phyloP scores from a whole-genome alignment of 1,140 invertebrate genomes.

The Dryas iulia region DNA sequence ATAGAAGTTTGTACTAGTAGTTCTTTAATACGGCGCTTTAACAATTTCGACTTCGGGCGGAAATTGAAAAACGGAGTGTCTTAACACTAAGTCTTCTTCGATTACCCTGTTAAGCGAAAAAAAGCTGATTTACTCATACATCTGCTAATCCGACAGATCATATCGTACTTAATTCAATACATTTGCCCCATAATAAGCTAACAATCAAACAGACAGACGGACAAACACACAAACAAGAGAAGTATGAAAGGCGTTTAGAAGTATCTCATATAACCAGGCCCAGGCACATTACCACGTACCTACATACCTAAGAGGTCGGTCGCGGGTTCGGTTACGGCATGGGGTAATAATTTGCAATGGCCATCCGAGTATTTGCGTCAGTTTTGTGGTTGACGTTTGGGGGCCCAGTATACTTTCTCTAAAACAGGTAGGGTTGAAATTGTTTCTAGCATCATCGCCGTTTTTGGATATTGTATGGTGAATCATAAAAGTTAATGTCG shows the following conservation, averaged over 20 bases:
- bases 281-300: not conserved
- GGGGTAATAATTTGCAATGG: not conserved
- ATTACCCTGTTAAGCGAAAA: no score
- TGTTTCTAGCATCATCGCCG: not conserved
- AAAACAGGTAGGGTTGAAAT: not conserved
- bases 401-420: not conserved
- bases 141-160: no score
- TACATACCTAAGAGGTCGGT: not conserved
- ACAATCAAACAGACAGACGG: not conserved
- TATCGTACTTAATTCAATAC: no score
- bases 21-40: no score
- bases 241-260: not conserved
- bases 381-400: not conserved
- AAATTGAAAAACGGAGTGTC: no score
- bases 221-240: not conserved
- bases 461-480: not conserved
- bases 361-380: not conserved
- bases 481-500: no score
- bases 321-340: not conserved
- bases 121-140: no score
- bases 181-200: not conserved
- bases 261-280: not conserved
- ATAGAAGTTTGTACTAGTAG: no score
- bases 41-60: no score
- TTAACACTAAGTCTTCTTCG: no score